A percentile compares a stretch with the other conserved stretches of the same genome.
Evolutionary conservation across 1,140 invertebrate species (phyloP).

Genomic region (Drosophila leontia): DNA sequence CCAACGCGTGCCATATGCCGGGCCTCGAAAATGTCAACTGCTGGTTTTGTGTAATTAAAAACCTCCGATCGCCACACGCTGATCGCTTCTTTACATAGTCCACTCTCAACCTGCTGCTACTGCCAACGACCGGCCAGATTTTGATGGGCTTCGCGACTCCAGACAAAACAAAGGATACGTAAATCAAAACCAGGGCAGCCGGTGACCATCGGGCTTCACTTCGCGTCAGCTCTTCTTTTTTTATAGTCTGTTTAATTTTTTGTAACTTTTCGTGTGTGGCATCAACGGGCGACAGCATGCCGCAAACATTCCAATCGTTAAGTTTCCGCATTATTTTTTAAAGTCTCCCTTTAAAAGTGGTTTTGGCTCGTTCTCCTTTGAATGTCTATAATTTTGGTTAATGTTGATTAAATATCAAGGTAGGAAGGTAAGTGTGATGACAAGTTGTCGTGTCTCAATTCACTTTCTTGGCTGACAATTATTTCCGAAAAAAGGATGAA

Average conservation of each 20-base stretch:
- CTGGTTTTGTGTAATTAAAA: slow-evolving; percentile 72
- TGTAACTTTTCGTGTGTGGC: slow-evolving; percentile 26
- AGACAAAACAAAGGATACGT: slow-evolving; percentile 30
- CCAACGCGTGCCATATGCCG: slow-evolving; percentile 78
- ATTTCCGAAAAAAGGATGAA: not conserved
- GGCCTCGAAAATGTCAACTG: slow-evolving; percentile 43
- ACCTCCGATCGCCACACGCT: slow-evolving; percentile 61
- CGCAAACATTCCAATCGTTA: slow-evolving; percentile 62
- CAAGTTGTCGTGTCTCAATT: slow-evolving; percentile 12
- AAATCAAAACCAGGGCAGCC: slow-evolving; percentile 56
- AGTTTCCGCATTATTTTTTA: slow-evolving; percentile 56
- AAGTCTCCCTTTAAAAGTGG: slow-evolving; percentile 30
- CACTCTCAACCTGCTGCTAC: slow-evolving; percentile 57
- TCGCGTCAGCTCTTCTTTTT: slow-evolving; percentile 54
- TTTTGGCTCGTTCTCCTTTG: slow-evolving; percentile 8
- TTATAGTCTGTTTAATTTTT: slow-evolving; percentile 41
- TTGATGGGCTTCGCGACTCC: slow-evolving; percentile 78
- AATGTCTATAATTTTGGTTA: slow-evolving; percentile 45
- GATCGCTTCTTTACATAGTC: slow-evolving; percentile 68
- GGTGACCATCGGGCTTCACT: slow-evolving; percentile 62
- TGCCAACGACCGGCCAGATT: slow-evolving; percentile 62
- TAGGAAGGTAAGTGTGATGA: slow-evolving; percentile 22
- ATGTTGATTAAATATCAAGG: slow-evolving; percentile 44
- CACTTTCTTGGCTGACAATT: not conserved
- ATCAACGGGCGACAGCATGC: slow-evolving; percentile 48